These are phyloP conservation scores for Pseudochirops cupreus DNA, from an alignment of 2,797 vertebrate species.

Conservation along the genomic window DNA sequence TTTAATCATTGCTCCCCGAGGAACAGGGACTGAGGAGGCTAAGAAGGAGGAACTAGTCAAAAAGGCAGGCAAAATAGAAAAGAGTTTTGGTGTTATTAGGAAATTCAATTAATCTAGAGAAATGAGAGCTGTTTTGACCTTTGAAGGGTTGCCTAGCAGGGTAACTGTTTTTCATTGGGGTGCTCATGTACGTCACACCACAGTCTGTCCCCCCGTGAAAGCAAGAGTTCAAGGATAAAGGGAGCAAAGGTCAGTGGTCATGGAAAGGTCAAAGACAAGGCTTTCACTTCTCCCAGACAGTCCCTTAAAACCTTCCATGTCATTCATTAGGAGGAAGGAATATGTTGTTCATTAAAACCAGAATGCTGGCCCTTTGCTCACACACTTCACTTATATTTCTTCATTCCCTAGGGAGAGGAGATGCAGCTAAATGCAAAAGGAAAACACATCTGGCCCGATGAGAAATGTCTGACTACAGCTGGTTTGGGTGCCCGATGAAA, in stretches of 20 bases:
- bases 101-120: background rate
- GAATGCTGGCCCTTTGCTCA: background rate
- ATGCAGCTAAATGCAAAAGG: background rate
- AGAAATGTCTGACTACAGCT: background rate
- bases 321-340: constrained; percentile 11
- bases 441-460: background rate
- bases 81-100: background rate
- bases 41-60: background rate
- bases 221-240: constrained; percentile 14
- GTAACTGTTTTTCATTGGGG: constrained; percentile 10
- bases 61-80: background rate
- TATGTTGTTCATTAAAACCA: constrained; percentile 18
- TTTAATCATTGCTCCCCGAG: background rate
- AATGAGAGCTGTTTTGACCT: background rate
- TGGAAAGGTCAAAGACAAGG: constrained; percentile 13
- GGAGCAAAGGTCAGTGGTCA: constrained; percentile 9
- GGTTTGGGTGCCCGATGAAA: background rate
- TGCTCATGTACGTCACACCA: background rate
- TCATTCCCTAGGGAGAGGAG: background rate
- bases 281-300: background rate
- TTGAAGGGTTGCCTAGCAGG: background rate
- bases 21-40: background rate
- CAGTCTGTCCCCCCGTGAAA: background rate
- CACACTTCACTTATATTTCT: background rate
- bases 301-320: background rate